phyloP scores from a whole-genome alignment of 2,113 vertebrate genomes.

The Eretmochelys imbricata region DNA sequence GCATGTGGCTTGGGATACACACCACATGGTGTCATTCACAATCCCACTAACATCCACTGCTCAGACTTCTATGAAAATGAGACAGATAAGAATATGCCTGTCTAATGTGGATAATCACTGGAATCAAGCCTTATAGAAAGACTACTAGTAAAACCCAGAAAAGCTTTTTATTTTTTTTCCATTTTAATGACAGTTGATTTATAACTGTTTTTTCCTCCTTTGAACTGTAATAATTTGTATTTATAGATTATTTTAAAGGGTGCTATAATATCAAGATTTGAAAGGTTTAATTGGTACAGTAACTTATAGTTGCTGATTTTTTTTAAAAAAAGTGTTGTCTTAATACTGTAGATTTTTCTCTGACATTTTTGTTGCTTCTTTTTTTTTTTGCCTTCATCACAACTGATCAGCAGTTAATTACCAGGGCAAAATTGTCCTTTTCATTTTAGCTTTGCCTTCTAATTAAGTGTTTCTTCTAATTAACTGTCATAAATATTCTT shows the following conservation, averaged over 20 bases:
- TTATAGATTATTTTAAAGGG: not conserved
- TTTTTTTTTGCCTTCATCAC: not conserved
- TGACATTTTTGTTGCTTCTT: not conserved
- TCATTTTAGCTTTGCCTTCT: not conserved
- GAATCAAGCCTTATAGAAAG: not conserved
- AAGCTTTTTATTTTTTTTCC: not conserved
- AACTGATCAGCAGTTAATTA: slow-evolving; percentile 19
- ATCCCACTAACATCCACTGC: not conserved
- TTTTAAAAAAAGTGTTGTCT: not conserved
- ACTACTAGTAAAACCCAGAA: not conserved
- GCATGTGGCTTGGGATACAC: not conserved
- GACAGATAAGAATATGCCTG: fast-evolving
- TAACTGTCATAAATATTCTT: slow-evolving; percentile 50
- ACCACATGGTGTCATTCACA: not conserved
- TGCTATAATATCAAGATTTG: not conserved
- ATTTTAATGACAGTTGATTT: not conserved
- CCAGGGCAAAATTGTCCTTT: not conserved
- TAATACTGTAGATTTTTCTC: too few relatives aligned
- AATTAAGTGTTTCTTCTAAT: slow-evolving; percentile 49
- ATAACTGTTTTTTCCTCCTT: not conserved
- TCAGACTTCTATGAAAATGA: not conserved
- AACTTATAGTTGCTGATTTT: not conserved
- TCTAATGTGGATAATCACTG: not conserved
- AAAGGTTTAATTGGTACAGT: not conserved
- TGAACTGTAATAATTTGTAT: not conserved